Conservation (phyloP, 2,113 vertebrate species). For the Salvelinus fontinalis region DNA sequence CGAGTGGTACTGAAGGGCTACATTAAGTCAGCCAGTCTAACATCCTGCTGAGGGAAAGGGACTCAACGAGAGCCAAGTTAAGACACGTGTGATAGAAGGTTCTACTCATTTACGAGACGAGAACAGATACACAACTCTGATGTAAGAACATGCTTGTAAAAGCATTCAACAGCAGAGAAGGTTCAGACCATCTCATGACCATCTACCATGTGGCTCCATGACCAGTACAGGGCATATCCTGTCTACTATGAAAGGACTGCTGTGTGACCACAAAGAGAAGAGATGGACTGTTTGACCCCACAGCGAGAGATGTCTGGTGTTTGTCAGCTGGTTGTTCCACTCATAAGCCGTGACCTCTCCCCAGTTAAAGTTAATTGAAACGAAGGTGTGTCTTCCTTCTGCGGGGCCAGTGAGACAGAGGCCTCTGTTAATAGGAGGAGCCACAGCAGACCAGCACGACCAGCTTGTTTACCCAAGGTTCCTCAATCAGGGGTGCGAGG, state of each 20-base stretch:
- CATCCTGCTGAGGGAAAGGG: neutral
- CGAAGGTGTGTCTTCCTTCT: constrained; percentile 54
- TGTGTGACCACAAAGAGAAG: neutral
- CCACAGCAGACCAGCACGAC: constrained; percentile 18
- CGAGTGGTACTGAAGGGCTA: constrained; percentile 22
- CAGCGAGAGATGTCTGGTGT: constrained; percentile 18
- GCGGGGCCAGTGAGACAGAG: constrained; percentile 19
- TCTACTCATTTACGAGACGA: too few relatives aligned
- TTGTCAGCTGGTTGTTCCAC: constrained; percentile 40
- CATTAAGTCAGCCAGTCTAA: neutral
- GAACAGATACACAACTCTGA: too few relatives aligned
- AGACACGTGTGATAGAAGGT: too few relatives aligned
- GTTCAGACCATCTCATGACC: neutral
- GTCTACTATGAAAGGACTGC: constrained; percentile 1
- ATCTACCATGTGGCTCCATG: neutral
- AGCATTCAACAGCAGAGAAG: neutral
- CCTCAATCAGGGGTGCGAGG: constrained; percentile 4
- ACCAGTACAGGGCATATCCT: neutral
- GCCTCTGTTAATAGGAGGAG: constrained; percentile 46
- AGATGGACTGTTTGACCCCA: constrained; percentile 38
- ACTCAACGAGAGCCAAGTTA: too few relatives aligned
- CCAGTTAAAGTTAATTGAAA: constrained; percentile 56
- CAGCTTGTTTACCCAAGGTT: constrained; percentile 24
- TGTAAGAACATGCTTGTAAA: too few relatives aligned
- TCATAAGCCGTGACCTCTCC: constrained; percentile 48